These are phyloP conservation scores for Drosophila paulistorum DNA, from an alignment of 1,140 invertebrate species.

Conservation along the genomic window DNA sequence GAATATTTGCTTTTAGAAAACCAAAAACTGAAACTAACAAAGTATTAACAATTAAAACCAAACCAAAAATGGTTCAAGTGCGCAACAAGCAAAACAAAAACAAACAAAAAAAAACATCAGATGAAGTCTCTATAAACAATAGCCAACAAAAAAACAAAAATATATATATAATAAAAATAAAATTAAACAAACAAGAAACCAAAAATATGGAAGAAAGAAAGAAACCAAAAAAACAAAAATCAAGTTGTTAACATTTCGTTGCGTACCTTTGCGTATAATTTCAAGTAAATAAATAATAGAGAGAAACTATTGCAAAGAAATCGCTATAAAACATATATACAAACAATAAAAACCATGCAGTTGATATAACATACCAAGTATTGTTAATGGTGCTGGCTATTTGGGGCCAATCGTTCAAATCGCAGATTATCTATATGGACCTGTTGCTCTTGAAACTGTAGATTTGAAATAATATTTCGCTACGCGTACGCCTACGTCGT, in stretches of 20 bases:
- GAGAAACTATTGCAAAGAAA: slow-evolving; percentile 18
- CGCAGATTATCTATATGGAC: not conserved
- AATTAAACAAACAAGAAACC: not conserved
- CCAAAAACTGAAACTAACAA: slow-evolving; percentile 26
- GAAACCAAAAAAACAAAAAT: not conserved
- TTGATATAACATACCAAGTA: slow-evolving; percentile 5
- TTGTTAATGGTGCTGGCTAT: slow-evolving; percentile 6
- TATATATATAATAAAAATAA: too few species aligned
- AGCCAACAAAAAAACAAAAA: slow-evolving; percentile 8
- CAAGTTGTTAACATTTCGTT: slow-evolving; percentile 51
- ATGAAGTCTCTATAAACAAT: slow-evolving; percentile 20
- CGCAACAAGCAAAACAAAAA: slow-evolving; percentile 1
- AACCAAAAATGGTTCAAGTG: slow-evolving; percentile 24
- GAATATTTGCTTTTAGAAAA: slow-evolving; percentile 49
- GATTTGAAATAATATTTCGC: too few species aligned
- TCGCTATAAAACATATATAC: slow-evolving; percentile 26
- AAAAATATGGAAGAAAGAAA: too few species aligned
- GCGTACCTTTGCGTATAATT: slow-evolving; percentile 40
- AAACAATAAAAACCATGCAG: slow-evolving; percentile 18
- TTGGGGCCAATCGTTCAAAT: not conserved
- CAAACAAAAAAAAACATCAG: not conserved
- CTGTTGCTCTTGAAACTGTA: not conserved
- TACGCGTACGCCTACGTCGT: not conserved
- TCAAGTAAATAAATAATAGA: slow-evolving; percentile 19
- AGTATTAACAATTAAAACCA: slow-evolving; percentile 31